Base-by-base conservation (phyloP, 2,113 vertebrate genomes). In the Sebastes schlegelii region DNA sequence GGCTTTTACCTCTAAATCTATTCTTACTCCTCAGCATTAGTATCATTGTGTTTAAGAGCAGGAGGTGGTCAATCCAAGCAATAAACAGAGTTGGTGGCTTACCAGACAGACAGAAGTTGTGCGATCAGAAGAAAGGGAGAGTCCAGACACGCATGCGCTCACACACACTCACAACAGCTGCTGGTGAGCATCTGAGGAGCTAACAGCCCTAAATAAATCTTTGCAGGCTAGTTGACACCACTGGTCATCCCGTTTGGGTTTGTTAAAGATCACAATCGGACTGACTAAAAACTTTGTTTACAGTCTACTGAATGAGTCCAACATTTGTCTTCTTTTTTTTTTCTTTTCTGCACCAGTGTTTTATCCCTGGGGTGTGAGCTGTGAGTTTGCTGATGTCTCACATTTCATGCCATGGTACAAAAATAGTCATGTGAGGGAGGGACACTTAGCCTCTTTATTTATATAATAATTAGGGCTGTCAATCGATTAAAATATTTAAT, bases 131-230 rank as follows among this genome's bases (percentile, higher is more conserved):
- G 72, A 79, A 58, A 19, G 52, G 63, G 79, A 85, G 77, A 74
- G 77, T 89, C 79, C 88, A 77, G 19, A 72, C 64, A 55, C 40
- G 40, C 84, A 58, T 61, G 42, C 46, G 4, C 84, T 55, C 74
- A 54, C 54, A 45, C 51, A 81, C 70, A 61, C 26, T 64, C 74
- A 42, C 80, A 52, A 86, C 92, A 94, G 91, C 93, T 92, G 94
- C 91, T 83, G 72, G 76, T 71, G 73, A 61, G 73, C 58, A n/a
- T 82, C 71, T 72, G 54, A 88, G 67, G 49, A 69, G 49, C 75
- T 51, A 34, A 5, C 66, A 66, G 85, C 48, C 77, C 69, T 51
- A 89, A 90, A 91, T 83, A 89, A 89, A 88, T 77, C 86, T 60
- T 71, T 45, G 46, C 63, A 23, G 10, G 52, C 10, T 21, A 10